Percentiles rank a stretch among this genome's conserved stretches.
Evolutionary conservation across 2,113 vertebrate species (phyloP).

Genomic region (Chascanopsetta lugubris): DNA sequence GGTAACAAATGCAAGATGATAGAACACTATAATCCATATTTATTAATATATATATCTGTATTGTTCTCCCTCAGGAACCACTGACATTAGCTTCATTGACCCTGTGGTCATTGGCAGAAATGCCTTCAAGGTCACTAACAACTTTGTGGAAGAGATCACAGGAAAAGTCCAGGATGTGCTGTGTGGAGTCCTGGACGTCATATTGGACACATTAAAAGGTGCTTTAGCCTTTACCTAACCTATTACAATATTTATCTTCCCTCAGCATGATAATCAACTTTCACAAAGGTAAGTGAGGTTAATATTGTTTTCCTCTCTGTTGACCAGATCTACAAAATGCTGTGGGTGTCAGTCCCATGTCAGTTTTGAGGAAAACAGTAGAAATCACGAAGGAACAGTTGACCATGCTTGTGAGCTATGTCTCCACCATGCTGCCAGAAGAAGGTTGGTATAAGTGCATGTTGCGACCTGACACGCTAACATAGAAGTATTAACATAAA

Average conservation of each 20-base stretch:
- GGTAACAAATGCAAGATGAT: too few relatives aligned
- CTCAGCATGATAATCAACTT: neutral
- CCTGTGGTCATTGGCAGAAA: slow-evolving; percentile 65
- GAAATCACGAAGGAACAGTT: slow-evolving; percentile 71
- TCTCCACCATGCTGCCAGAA: slow-evolving; percentile 59
- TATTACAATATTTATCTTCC: neutral
- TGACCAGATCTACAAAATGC: slow-evolving; percentile 57
- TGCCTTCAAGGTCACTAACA: slow-evolving; percentile 53
- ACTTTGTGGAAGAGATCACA: slow-evolving; percentile 53
- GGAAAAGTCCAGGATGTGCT: slow-evolving; percentile 51
- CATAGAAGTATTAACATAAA: too few relatives aligned
- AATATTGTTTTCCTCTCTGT: neutral
- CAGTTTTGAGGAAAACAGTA: slow-evolving; percentile 55
- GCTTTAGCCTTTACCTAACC: neutral
- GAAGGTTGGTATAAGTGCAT: slow-evolving; percentile 59
- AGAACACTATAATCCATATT: too few relatives aligned
- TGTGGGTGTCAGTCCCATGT: slow-evolving; percentile 67
- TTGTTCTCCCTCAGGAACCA: slow-evolving; percentile 53
- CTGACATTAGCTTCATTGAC: slow-evolving; percentile 64
- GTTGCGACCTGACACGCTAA: too few relatives aligned
- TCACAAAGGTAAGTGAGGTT: neutral
- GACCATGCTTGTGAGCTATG: slow-evolving; percentile 45
- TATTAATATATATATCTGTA: too few relatives aligned
- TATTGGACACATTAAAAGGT: slow-evolving; percentile 61
- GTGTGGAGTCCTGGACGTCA: slow-evolving; percentile 47